A percentile compares a stretch with the other conserved stretches of the same genome.
These are phyloP conservation scores for Venturia canescens DNA, from an alignment of 1,140 invertebrate species.

Conservation along the genomic window DNA sequence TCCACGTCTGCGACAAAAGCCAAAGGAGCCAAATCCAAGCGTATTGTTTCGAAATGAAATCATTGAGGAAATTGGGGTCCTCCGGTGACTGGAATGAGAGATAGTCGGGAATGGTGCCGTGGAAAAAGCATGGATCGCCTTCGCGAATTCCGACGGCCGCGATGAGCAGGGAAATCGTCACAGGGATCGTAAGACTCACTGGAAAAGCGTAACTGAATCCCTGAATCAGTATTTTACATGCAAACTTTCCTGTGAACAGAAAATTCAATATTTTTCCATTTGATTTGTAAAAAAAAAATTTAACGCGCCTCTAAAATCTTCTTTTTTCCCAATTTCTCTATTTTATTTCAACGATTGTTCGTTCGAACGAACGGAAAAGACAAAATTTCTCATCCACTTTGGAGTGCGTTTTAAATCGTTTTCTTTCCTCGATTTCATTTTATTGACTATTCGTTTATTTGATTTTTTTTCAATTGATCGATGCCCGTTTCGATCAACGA, in stretches of 20 bases:
- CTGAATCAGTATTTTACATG: constrained; percentile 97
- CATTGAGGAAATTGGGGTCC: constrained; percentile 87
- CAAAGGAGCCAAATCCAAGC: constrained; percentile 95
- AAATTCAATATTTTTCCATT: not conserved
- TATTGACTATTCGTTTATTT: no score
- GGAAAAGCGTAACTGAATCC: constrained; percentile 97
- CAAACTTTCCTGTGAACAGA: constrained; percentile 86
- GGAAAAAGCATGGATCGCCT: constrained; percentile 92
- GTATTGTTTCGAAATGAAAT: constrained; percentile 92
- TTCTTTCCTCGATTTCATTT: no score
- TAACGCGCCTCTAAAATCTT: no score
- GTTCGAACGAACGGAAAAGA: no score
- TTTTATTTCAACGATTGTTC: no score
- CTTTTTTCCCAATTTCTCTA: no score
- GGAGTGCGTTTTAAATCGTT: no score
- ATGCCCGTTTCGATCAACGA: no score
- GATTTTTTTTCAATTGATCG: not conserved
- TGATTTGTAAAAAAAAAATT: no score
- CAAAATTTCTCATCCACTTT: no score
- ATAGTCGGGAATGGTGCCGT: constrained; percentile 90
- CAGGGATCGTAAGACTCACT: constrained; percentile 93
- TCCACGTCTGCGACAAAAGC: constrained; percentile 97
- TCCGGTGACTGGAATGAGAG: constrained; percentile 93
- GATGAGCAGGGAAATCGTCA: constrained; percentile 92
- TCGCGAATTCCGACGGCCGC: constrained; percentile 91